phyloP scores from a whole-genome alignment of 1,140 invertebrate species.

The Camponotus floridanus region DNA sequence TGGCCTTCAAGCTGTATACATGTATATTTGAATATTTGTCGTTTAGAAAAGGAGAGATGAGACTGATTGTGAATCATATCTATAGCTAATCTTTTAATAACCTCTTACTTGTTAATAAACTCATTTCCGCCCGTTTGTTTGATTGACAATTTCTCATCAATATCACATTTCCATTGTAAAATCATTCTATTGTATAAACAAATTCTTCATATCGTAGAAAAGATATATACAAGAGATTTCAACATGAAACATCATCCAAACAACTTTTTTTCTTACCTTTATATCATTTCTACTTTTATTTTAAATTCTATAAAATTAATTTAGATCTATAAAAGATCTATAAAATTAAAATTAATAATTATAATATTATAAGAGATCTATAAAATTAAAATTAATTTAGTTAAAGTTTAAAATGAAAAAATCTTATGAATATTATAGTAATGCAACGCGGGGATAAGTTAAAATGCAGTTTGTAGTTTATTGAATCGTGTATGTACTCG shows the following conservation, averaged over 20 bases:
- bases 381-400: background rate
- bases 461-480: too few species aligned
- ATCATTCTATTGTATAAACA: conserved; percentile 19
- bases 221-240: background rate
- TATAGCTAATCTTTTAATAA: conserved; percentile 34
- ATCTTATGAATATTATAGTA: background rate
- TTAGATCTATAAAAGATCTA: too few species aligned
- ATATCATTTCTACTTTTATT: background rate
- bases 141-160: conserved; percentile 48
- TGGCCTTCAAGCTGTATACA: background rate
- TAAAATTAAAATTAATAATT: too few species aligned
- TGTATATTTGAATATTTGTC: background rate
- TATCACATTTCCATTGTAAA: conserved; percentile 28
- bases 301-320: background rate
- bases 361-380: too few species aligned
- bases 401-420: too few species aligned
- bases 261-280: background rate
- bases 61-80: background rate
- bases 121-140: conserved; percentile 9
- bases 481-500: background rate
- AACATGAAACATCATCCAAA: background rate
- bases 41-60: conserved; percentile 4
- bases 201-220: background rate
- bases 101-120: conserved; percentile 1
- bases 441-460: too few species aligned